phyloP scores from a whole-genome alignment of 2,797 vertebrate species.

The Etheostoma nigrum region DNA sequence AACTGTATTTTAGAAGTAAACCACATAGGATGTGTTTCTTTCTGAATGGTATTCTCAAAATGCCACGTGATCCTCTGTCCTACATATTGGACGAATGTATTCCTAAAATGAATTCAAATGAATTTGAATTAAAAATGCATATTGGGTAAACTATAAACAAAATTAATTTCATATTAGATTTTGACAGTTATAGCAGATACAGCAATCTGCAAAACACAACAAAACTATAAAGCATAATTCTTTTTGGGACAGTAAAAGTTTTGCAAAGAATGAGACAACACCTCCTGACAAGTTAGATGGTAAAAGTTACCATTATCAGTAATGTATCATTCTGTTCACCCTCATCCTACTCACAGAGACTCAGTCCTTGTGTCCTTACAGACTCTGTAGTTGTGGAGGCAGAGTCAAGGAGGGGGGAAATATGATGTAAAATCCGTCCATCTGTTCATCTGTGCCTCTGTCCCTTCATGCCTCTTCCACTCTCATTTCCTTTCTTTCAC shows the following conservation, averaged over 20 bases:
- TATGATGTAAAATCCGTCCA: slow-evolving; percentile 61
- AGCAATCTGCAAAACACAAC: background rate
- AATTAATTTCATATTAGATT: background rate
- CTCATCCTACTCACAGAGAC: slow-evolving; percentile 52
- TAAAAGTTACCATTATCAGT: slow-evolving; percentile 30
- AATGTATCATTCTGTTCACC: slow-evolving; percentile 45
- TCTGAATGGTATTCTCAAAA: background rate
- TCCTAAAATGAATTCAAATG: background rate
- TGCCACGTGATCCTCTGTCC: background rate
- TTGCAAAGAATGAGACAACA: background rate
- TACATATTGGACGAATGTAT: background rate
- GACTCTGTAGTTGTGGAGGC: slow-evolving; percentile 40
- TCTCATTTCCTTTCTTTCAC: slow-evolving; percentile 59
- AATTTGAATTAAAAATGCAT: background rate
- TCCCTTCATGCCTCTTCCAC: slow-evolving; percentile 44
- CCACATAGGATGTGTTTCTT: background rate
- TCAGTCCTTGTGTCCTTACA: slow-evolving; percentile 49
- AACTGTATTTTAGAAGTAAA: background rate
- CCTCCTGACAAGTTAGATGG: slow-evolving; percentile 29
- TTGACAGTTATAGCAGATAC: background rate
- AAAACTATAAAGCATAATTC: background rate
- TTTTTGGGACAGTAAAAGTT: slow-evolving; percentile 1
- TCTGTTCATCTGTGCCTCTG: slow-evolving; percentile 55
- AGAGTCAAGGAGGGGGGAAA: slow-evolving; percentile 59
- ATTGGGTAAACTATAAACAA: background rate